phyloP scores from a whole-genome alignment of 2,797 vertebrate species.

The Sus cebifrons region DNA sequence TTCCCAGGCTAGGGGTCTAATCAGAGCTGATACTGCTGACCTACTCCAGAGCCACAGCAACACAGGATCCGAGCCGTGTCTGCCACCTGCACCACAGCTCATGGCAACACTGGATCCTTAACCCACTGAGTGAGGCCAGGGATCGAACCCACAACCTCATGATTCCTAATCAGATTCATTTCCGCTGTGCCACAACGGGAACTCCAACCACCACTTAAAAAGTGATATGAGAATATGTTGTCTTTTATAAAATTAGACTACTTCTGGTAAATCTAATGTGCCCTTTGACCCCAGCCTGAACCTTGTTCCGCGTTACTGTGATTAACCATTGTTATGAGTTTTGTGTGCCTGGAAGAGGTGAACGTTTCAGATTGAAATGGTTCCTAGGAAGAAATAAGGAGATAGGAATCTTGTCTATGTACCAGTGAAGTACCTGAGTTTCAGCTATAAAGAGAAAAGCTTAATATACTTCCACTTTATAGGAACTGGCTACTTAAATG shows the following conservation, averaged over 20 bases:
- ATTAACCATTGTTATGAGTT: neutral
- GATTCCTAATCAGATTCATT: too few species aligned
- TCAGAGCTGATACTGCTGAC: too few species aligned
- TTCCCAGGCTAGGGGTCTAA: too few species aligned
- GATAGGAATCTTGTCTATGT: neutral
- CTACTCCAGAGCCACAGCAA: too few species aligned
- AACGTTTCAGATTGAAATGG: neutral
- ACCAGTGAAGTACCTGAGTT: conserved; percentile 21
- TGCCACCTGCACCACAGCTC: too few species aligned
- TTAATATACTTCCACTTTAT: neutral
- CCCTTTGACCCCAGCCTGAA: neutral
- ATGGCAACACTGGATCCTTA: too few species aligned
- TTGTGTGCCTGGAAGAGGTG: neutral
- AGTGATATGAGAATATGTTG: conserved; percentile 31
- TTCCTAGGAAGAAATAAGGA: conserved; percentile 40
- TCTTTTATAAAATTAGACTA: conserved; percentile 50
- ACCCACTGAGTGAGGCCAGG: too few species aligned
- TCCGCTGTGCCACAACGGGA: too few species aligned
- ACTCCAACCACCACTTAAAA: neutral
- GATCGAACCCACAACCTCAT: too few species aligned
- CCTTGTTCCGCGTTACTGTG: neutral
- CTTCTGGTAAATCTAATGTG: conserved; percentile 25
- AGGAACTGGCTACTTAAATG: neutral
- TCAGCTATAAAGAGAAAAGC: conserved; percentile 20
- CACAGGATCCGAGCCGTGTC: too few species aligned